phyloP scores from a whole-genome alignment of 2,113 vertebrate genomes.

The Halcyon senegalensis region DNA sequence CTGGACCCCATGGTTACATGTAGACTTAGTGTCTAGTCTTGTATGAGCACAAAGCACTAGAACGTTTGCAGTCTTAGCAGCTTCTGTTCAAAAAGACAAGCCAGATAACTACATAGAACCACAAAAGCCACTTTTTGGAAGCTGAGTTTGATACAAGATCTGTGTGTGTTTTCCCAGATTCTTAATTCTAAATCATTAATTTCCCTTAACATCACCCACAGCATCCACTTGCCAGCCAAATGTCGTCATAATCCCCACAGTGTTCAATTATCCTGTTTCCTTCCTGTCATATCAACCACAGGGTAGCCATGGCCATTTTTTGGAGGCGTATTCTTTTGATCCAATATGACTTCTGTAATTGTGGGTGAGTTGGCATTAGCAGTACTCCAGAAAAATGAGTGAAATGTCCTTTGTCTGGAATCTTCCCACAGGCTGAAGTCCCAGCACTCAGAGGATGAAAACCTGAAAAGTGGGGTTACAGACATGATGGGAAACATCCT shows the following conservation, averaged over 20 bases:
- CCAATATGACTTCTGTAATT: background rate
- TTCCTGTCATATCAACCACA: background rate
- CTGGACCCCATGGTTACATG: background rate
- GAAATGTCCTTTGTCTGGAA: background rate
- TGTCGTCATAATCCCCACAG: background rate
- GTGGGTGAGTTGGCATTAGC: background rate
- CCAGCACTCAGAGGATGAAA: background rate
- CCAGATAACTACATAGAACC: background rate
- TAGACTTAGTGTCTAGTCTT: background rate
- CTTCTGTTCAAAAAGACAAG: conserved; percentile 19
- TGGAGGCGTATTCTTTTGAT: background rate
- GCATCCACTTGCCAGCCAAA: background rate
- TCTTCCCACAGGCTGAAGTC: background rate
- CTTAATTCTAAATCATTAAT: background rate
- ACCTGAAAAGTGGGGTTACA: background rate
- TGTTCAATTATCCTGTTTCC: background rate
- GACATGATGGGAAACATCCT: background rate
- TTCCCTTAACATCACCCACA: conserved; percentile 14
- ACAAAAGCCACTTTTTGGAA: conserved; percentile 38
- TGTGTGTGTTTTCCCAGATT: background rate
- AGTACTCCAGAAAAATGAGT: background rate
- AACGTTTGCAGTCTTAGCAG: background rate
- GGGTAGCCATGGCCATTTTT: background rate
- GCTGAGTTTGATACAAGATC: background rate
- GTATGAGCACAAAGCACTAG: background rate